A percentile compares a stretch with the other conserved stretches of the same genome.
phyloP scores from a whole-genome alignment of 2,888 invertebrate species.

The Sinopyrophorus schimmeli region DNA sequence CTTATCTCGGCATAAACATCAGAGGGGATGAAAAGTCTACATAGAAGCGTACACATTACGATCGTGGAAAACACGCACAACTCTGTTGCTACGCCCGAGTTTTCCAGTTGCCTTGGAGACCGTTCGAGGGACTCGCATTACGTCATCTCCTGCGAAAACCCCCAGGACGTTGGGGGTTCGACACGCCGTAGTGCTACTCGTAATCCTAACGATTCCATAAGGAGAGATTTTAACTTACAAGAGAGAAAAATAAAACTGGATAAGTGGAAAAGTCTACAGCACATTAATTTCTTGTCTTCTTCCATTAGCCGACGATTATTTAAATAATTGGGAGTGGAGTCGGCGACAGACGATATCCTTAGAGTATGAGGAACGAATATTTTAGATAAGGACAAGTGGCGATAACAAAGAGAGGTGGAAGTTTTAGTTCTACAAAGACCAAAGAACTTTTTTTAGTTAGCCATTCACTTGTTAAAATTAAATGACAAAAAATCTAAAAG shows the following conservation, averaged over 20 bases:
- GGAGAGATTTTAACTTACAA: constrained; percentile 22
- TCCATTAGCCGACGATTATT: background rate
- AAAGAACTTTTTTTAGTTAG: too few species aligned
- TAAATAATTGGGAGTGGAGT: too few species aligned
- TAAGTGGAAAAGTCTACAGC: constrained; percentile 11
- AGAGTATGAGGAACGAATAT: too few species aligned
- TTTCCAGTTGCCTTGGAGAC: constrained; percentile 36
- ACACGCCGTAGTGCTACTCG: constrained; percentile 25
- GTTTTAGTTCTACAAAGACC: too few species aligned
- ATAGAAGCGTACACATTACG: constrained; percentile 22
- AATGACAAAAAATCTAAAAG: too few species aligned
- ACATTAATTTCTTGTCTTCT: constrained; percentile 8
- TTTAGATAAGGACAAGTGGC: too few species aligned
- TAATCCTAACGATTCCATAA: constrained; percentile 27
- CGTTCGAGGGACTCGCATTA: constrained; percentile 33
- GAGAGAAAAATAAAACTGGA: constrained; percentile 16
- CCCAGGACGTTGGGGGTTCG: constrained; percentile 22
- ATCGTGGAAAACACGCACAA: constrained; percentile 26
- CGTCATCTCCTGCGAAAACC: constrained; percentile 32
- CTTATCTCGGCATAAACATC: constrained; percentile 19
- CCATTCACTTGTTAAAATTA: too few species aligned
- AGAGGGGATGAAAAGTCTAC: constrained; percentile 21
- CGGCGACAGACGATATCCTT: too few species aligned
- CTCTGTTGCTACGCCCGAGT: constrained; percentile 34
- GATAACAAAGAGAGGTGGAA: too few species aligned